Evolutionary conservation across 2,113 vertebrate species (phyloP).

Genomic region (Hippopotamus amphibius): DNA sequence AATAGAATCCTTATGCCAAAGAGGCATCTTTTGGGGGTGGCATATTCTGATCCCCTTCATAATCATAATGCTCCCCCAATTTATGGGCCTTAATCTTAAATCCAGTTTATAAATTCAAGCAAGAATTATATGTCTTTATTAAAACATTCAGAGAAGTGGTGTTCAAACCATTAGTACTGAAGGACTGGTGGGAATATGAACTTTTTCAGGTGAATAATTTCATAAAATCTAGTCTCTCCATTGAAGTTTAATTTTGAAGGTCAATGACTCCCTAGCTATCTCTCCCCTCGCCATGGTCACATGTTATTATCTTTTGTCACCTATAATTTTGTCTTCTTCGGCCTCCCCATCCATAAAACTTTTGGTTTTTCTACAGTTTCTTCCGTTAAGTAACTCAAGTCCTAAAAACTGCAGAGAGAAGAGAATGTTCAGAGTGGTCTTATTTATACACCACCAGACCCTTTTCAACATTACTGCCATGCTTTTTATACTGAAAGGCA

Average conservation of each 20-base stretch:
- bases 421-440: not conserved
- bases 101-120: conserved; percentile 34
- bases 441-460: conserved; percentile 54
- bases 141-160: conserved; percentile 48
- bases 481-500: conserved; percentile 71
- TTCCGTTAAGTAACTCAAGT: conserved; percentile 47
- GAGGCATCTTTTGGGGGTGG: not conserved
- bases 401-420: conserved; percentile 39
- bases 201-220: conserved; percentile 46
- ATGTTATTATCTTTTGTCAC: not conserved
- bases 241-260: conserved; percentile 40
- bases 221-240: not conserved
- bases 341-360: not conserved
- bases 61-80: not conserved
- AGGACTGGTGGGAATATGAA: conserved; percentile 17
- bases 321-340: conserved; percentile 30
- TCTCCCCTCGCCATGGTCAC: not conserved
- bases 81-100: conserved; percentile 20
- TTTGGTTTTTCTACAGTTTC: not conserved
- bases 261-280: not conserved
- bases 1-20: not conserved
- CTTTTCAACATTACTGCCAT: conserved; percentile 40
- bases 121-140: conserved; percentile 28
- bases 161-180: conserved; percentile 41
- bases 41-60: not conserved